Percentiles rank a stretch among this genome's conserved stretches.
These are phyloP conservation scores for Andrena minutula DNA, from an alignment of 2,888 invertebrate genomes.

Conservation along the genomic window DNA sequence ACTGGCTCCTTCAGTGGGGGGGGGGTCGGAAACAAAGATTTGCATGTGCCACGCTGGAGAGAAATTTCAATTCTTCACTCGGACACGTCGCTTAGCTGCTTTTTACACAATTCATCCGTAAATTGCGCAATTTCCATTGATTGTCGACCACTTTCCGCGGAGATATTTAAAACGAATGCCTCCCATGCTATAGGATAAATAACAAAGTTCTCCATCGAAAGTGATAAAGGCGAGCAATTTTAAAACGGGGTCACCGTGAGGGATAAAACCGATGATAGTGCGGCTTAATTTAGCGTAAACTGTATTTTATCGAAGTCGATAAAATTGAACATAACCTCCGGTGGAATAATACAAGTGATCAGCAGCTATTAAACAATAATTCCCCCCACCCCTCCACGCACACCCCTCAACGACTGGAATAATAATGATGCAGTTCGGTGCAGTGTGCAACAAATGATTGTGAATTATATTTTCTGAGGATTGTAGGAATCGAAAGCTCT, in stretches of 20 bases:
- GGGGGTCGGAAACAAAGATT: neutral
- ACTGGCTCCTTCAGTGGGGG: neutral
- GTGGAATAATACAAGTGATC: slow-evolving; percentile 41
- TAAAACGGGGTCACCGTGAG: slow-evolving; percentile 31
- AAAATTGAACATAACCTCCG: slow-evolving; percentile 37
- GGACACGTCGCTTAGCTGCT: neutral
- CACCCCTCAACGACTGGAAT: neutral
- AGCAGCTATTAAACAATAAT: slow-evolving; percentile 53
- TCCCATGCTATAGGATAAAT: neutral
- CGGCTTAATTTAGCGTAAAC: slow-evolving; percentile 49
- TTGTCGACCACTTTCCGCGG: neutral
- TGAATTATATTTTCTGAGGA: neutral
- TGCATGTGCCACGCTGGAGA: neutral
- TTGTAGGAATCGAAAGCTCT: neutral
- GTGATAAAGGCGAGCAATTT: slow-evolving; percentile 48
- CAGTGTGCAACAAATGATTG: slow-evolving; percentile 10
- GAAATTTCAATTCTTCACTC: neutral
- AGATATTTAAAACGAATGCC: slow-evolving; percentile 5
- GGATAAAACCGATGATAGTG: slow-evolving; percentile 47
- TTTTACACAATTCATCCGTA: neutral
- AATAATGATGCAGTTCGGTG: slow-evolving; percentile 6
- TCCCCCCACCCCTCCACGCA: neutral
- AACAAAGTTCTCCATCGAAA: slow-evolving; percentile 25
- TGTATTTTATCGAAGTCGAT: slow-evolving; percentile 53
- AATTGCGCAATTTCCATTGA: neutral